Evolutionary conservation across 2,113 vertebrate genomes (phyloP), one percentile per base, ranked within the genome.

Genomic region (Bagarius yarrelli): DNA sequence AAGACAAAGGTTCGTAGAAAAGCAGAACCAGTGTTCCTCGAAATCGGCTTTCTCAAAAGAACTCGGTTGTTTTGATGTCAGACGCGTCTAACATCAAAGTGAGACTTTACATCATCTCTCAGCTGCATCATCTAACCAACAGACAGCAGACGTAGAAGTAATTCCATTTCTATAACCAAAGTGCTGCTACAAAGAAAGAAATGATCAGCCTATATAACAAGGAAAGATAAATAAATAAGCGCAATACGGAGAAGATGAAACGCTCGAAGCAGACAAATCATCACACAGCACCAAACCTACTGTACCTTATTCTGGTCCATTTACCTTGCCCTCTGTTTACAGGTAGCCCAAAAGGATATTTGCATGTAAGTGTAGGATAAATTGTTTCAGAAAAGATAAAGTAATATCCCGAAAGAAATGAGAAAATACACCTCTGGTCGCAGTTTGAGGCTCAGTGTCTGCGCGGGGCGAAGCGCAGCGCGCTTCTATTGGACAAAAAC

Each of bases 401-500:
- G 9, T 55, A 32, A 72, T 72, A 81, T 73, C 79, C 66, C 50
- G 32, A 19, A 27, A 53, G 18, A 53, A 47, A 52, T 18, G 15
- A 16, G 2, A 27, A 27, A 16, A 27, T 3, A 16, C 77, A 81
- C 66, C 40, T 52, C 32, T 32, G 74, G 50, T 13, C 19, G 73
- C 73, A 56, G 81, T 76, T 82, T 76, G 27, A 57, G 34, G 64
- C 25, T 40, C 52, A 32, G 14, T 27, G 63, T 52, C 13, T 64
- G 50, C 77, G 61, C 77, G 55, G 63, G 32, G 27, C 70, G 60
- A 66, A 30, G 60, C 83, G 72, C 83, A 73, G 77, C 67, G 83
- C 74, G 67, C 69, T 84, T 73, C 82, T 80, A 84, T 87, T 85
- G 86, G 86, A 73, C 66, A 80, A 80, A 84, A 84, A 82, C 79